Percentiles rank a stretch among this genome's conserved stretches.
phyloP scores from a whole-genome alignment of 35 echinoderm and acorn worm genomes.

The Holothuria glaberrima region DNA sequence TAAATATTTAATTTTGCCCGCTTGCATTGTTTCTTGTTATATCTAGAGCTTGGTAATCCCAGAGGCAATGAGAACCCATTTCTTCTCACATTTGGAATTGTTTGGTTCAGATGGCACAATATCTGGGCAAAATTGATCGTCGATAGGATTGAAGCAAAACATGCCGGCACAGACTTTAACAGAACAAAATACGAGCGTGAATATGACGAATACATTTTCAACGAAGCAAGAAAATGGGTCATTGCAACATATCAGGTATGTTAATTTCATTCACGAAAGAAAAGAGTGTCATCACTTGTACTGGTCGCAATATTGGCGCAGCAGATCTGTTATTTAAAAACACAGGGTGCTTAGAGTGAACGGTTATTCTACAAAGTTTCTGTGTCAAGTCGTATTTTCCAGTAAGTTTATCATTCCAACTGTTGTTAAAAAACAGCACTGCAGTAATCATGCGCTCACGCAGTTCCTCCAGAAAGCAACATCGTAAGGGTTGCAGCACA shows the following conservation, averaged over 20 bases:
- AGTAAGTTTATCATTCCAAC: too few relatives aligned
- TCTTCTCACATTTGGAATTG: conserved; percentile 88
- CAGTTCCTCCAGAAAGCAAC: too few relatives aligned
- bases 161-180: background rate
- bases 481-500: too few relatives aligned
- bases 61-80: conserved; percentile 96
- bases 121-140: conserved; percentile 72
- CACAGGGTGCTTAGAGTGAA: too few relatives aligned
- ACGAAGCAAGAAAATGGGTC: conserved; percentile 97
- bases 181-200: background rate
- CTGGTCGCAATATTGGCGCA: too few relatives aligned
- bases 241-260: conserved; percentile 95
- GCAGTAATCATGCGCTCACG: too few relatives aligned
- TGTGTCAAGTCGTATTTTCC: too few relatives aligned
- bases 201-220: conserved; percentile 89
- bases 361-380: too few relatives aligned
- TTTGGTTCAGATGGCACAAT: conserved; percentile 98
- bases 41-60: conserved; percentile 88
- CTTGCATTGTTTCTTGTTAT: conserved; percentile 7
- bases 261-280: too few relatives aligned
- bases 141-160: background rate
- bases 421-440: too few relatives aligned
- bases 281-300: too few relatives aligned
- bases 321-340: too few relatives aligned
- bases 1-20: background rate